Evolutionary conservation across 2,888 invertebrate species (phyloP), one percentile per base, ranked within the genome.

Genomic region (Netelia inedita): DNA sequence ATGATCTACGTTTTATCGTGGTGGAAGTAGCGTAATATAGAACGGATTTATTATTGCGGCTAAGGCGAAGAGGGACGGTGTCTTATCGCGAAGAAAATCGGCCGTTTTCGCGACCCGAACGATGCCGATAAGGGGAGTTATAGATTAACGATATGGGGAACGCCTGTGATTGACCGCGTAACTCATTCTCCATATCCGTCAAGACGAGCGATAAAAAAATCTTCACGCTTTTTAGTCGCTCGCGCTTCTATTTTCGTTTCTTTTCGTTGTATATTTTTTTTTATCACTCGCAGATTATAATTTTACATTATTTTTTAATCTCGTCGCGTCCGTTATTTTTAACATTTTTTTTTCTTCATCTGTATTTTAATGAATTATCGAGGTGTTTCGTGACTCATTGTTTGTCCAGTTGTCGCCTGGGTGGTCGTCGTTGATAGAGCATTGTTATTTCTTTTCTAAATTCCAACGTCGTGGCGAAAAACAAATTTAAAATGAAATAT

Each of bases 71-170:
- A 21, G 43, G 63, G 61, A 55, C 53, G 46, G 28, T 8, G 23
- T 43, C 23, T 75, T 79, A 75, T 83, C 79, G 50, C 59, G 23
- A 55, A 63, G 79, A 57, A 79, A 79, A 83, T 83, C 75, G 71
- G 83, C 71, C 75, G 83, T 74, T 74, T 75, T 74, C 65, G 71
- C 74, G 5, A 19, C 21, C 65, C 28, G 71, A 71, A 43, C 46
- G 74, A 83, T 74, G 55, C 28, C 69, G 79, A 79, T 75, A 83
- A 71, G 35, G 59, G 66, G 63, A 28, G 73, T 74, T 74, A 74
- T 41, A 73, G 79, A 79, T 83, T 46, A 76, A 57, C 41, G 69
- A 68, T 68, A 83, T 65, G 21, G 75, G 46, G 75, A 43, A 35
- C 35, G n/a, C n/a, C 16, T 53, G 55, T 63, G 68, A 69, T 78